Base-by-base conservation (phyloP, 2,797 vertebrate species). In the Odontamblyopus rebecca region DNA sequence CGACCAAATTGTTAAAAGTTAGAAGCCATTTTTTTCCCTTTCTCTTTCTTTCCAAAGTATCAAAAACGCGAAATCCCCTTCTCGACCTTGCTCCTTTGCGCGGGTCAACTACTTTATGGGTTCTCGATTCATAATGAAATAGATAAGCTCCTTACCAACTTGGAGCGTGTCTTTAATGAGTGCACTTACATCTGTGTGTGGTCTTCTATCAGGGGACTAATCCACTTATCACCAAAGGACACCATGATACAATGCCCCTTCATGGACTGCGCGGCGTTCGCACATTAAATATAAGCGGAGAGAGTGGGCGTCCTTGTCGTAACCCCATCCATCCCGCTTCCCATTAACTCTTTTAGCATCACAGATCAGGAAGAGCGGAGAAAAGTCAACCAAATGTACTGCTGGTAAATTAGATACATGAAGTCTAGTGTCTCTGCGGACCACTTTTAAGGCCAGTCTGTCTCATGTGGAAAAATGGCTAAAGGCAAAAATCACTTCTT, bases 201-300 rank as follows among this genome's bases (percentile, higher is more conserved):
- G 65, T 81, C 76, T 74, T 79, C 56, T 79, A 27, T 79, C 77
- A 72, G 74, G 53, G 15, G 68, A 80, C 67, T 78, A 77, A 83
- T 86, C 79, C 79, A 85, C 73, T 82, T 82, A 79, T 86, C 80
- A 78, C 57, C 71, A 54, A 76, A 77, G 73, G 80, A 71, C 79
- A 78, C 73, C 65, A 67, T 78, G 69, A 64, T 76, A 75, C 65
- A 73, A 72, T 69, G 63, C 29, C 72, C 29, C 29, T 60, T 3
- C 73, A 54, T 64, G 61, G 75, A 57, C 68, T 70, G 67, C 75
- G 76, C 62, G 60, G 18, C 68, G 61, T 72, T 64, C 70, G 64
- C 69, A 63, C 71, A 71, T 76, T 0, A 67, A 70, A 79, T 72
- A 62, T 82, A 62, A 75, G 73, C 44, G 41, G 50, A 26, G 8